Evolutionary conservation across 2,888 invertebrate genomes (phyloP).

Genomic region (Dyspetes luteomarginatus): DNA sequence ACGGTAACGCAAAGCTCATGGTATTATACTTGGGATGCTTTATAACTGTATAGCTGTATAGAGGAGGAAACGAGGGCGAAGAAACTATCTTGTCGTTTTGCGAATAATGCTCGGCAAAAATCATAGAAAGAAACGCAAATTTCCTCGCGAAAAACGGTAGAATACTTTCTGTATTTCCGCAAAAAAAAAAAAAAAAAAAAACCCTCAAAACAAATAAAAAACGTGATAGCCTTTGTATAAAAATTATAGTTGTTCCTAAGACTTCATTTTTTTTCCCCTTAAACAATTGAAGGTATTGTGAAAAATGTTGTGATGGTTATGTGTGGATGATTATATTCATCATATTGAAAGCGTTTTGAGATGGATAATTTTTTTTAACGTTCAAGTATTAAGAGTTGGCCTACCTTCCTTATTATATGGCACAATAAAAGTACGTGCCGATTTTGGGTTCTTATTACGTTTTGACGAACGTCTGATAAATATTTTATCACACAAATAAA

Average conservation of each 20-base stretch:
- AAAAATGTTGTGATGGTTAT: too few species aligned
- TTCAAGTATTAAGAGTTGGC: too few species aligned
- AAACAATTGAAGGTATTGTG: too few species aligned
- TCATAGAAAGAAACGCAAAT: conserved; percentile 31
- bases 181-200: conserved; percentile 17
- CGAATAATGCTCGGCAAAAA: conserved; percentile 45
- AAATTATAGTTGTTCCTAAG: background rate
- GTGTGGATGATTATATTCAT: too few species aligned
- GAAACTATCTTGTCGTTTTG: conserved; percentile 21
- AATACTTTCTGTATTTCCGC: conserved; percentile 25
- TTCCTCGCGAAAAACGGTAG: background rate
- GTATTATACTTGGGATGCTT: conserved; percentile 23
- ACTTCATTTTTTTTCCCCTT: too few species aligned
- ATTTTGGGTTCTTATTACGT: too few species aligned
- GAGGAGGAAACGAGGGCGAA: background rate
- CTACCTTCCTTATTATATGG: too few species aligned
- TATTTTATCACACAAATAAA: too few species aligned
- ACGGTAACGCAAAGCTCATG: conserved; percentile 37
- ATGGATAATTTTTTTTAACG: too few species aligned
- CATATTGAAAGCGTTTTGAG: too few species aligned
- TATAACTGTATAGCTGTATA: background rate
- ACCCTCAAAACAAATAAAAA: conserved; percentile 16
- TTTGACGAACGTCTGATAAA: too few species aligned
- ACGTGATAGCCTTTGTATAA: background rate
- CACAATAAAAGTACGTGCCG: too few species aligned